A percentile compares a stretch with the other conserved stretches of the same genome.
Evolutionary conservation across 2,888 invertebrate genomes (phyloP).

Genomic region (Ennomos fuscantarius): DNA sequence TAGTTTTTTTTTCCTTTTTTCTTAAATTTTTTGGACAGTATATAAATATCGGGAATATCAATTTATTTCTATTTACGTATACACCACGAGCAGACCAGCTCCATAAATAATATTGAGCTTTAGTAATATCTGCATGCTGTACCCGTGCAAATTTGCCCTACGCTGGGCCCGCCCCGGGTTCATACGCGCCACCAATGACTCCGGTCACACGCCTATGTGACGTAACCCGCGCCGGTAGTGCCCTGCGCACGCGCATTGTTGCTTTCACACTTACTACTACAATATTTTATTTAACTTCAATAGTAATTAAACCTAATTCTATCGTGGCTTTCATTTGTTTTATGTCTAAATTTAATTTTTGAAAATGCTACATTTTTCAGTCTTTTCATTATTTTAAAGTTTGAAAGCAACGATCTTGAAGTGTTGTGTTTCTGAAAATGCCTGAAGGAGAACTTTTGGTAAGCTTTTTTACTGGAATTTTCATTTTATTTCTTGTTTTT

Average conservation of each 20-base stretch:
- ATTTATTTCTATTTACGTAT: too few relatives aligned
- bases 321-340: too few relatives aligned
- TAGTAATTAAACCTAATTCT: too few relatives aligned
- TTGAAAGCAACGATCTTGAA: conserved; percentile 4
- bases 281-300: conserved; percentile 3
- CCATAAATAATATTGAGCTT: conserved; percentile 6
- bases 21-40: too few relatives aligned
- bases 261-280: conserved; percentile 2
- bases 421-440: neutral
- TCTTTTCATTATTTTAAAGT: neutral
- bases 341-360: neutral
- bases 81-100: too few relatives aligned
- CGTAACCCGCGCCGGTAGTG: conserved; percentile 24
- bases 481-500: neutral
- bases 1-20: too few relatives aligned
- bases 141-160: conserved; percentile 3
- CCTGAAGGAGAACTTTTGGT: conserved; percentile 5
- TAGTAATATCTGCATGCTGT: conserved; percentile 14
- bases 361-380: too few relatives aligned
- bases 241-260: conserved; percentile 27
- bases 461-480: neutral
- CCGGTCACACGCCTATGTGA: conserved; percentile 24
- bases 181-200: neutral
- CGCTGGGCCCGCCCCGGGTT: neutral
- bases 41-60: too few relatives aligned